Base-by-base conservation (phyloP, 2,113 vertebrate species). In the Haemorhous mexicanus region DNA sequence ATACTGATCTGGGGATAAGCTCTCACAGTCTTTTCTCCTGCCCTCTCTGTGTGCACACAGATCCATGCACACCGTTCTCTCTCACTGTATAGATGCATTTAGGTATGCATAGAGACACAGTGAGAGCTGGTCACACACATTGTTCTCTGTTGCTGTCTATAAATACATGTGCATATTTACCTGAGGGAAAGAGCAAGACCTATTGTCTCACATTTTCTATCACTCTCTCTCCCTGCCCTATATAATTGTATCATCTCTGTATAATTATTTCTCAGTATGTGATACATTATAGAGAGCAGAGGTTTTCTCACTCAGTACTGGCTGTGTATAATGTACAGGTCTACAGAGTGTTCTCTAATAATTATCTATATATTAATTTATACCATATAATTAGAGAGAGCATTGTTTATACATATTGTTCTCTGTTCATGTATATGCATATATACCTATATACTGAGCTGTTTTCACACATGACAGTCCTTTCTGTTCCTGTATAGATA, bases 41-140 rank as follows among this genome's bases (percentile, higher is more conserved):
- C 17, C 44, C 39, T 30, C 49, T 47, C 18, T 58, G 5, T 56
- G 3, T 24, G 32, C 46, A 24, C 27, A 46, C 47, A 76, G 49
- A 49, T 3, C 7, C 11, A 5, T 13, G 15, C 21, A 39, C 10
- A 5, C 9, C 35, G 1, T 52, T 68, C 27, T 63, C 39, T 79
- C 37, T 21, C 5, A 1, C 24, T 46, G 0, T 32, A 9, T 18
- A 21, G 9, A 23, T 13, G 23, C 26, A 1, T 37, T 2, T 3
- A 6, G 20, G 32, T 3, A 4, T 26, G n/a, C 26, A 15, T 9
- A 55, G n/a, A 52, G 33, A 32, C 19, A 35, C 15, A 17, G 19
- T 4, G 8, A n/a, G 61, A 56, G 66, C 56, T 84, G 61, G 8
- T 85, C 21, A 39, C 74, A 50, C 8, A 21, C 28, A 4, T 10